Evolutionary conservation across 2,888 invertebrate species (phyloP).

Genomic region (Tetheella fluctuosa): DNA sequence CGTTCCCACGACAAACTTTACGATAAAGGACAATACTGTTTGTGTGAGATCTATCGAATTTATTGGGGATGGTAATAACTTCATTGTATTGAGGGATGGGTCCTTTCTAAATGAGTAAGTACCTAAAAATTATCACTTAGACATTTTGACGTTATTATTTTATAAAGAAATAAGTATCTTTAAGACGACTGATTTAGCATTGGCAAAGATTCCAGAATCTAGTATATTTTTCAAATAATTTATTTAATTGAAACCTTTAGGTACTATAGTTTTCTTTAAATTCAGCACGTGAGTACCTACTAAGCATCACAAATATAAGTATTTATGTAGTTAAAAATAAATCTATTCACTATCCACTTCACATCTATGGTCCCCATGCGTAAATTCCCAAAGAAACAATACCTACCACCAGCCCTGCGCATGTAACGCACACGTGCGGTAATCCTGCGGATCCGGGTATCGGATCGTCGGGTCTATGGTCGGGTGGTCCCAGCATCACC

Average conservation of each 20-base stretch:
- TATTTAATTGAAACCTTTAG: too few relatives aligned
- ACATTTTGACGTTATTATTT: neutral
- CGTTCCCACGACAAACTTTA: neutral
- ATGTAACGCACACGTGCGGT: constrained; percentile 20
- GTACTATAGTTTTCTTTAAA: too few relatives aligned
- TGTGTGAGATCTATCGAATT: constrained; percentile 11
- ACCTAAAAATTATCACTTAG: neutral
- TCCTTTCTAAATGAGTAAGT: constrained; percentile 4
- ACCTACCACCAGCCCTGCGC: neutral
- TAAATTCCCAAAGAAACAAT: neutral
- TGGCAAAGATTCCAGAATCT: too few relatives aligned
- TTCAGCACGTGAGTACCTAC: neutral
- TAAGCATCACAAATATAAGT: neutral
- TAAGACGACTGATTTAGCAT: neutral
- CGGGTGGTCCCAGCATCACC: constrained; percentile 1
- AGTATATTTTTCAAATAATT: too few relatives aligned
- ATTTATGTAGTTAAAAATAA: neutral
- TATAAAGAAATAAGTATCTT: neutral
- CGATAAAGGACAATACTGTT: constrained; percentile 12
- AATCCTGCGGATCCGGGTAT: constrained; percentile 26
- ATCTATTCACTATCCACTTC: neutral
- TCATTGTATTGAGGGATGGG: neutral
- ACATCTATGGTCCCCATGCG: neutral
- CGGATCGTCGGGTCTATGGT: neutral
- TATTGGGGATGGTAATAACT: neutral